These are phyloP conservation scores for Drosophila bocki DNA, from an alignment of 1,140 invertebrate genomes.

Conservation along the genomic window DNA sequence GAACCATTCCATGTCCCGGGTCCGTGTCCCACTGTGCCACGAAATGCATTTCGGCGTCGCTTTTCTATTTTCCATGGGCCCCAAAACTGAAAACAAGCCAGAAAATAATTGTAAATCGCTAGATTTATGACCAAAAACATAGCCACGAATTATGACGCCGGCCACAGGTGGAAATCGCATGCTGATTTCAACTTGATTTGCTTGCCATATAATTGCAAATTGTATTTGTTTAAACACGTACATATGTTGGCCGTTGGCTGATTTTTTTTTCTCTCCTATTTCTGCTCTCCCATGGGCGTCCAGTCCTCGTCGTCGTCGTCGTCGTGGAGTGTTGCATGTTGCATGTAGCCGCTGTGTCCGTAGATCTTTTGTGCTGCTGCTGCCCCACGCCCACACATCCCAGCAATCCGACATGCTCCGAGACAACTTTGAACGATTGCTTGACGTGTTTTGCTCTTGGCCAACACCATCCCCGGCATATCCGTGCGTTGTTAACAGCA, in stretches of 20 bases:
- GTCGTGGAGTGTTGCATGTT: slow-evolving; percentile 65
- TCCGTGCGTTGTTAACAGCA: slow-evolving; percentile 58
- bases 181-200: slow-evolving; percentile 81
- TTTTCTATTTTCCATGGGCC: slow-evolving; percentile 24
- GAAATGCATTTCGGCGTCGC: slow-evolving; percentile 66
- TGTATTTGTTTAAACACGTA: slow-evolving; percentile 83
- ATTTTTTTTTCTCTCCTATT: slow-evolving; percentile 12
- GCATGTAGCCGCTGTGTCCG: slow-evolving; percentile 63
- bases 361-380: slow-evolving; percentile 42
- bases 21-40: slow-evolving; percentile 74
- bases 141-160: slow-evolving; percentile 81
- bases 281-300: slow-evolving; percentile 42
- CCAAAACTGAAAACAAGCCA: slow-evolving; percentile 22
- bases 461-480: slow-evolving; percentile 30
- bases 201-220: slow-evolving; percentile 82
- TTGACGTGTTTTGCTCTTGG: slow-evolving; percentile 53
- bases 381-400: slow-evolving; percentile 54
- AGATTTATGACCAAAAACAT: slow-evolving; percentile 80
- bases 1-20: slow-evolving; percentile 50
- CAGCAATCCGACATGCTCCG: slow-evolving; percentile 23
- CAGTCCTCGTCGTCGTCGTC: slow-evolving; percentile 1
- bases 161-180: slow-evolving; percentile 82
- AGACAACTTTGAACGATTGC: slow-evolving; percentile 60
- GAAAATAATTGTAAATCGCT: slow-evolving; percentile 82
- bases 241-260: slow-evolving; percentile 30